These are phyloP conservation scores for Cavia porcellus DNA, from an alignment of 2,113 vertebrate genomes.

Conservation along the genomic window DNA sequence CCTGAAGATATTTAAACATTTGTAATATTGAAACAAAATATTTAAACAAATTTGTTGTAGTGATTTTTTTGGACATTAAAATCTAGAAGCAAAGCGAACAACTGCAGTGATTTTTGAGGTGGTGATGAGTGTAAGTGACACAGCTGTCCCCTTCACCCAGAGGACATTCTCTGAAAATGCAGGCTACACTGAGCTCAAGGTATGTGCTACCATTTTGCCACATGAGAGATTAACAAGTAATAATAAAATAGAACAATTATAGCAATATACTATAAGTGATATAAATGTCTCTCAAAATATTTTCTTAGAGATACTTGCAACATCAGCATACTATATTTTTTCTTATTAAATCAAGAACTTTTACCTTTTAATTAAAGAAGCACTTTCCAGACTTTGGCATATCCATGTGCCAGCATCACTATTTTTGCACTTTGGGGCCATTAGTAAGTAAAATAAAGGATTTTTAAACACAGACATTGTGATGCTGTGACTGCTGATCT, in stretches of 20 bases:
- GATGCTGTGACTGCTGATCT: neutral
- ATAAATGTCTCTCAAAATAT: neutral
- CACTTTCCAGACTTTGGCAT: neutral
- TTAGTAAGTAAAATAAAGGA: neutral
- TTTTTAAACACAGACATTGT: neutral
- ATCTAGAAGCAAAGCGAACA: neutral
- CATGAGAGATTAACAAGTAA: neutral
- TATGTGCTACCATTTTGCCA: neutral
- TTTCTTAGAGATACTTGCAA: neutral
- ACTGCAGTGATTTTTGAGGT: conserved; percentile 25
- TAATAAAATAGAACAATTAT: neutral
- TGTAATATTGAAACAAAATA: neutral
- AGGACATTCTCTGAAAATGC: neutral
- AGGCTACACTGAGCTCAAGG: neutral
- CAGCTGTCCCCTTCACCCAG: too few relatives aligned
- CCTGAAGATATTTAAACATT: neutral
- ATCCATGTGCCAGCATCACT: neutral
- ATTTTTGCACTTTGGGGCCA: neutral
- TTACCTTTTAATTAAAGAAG: neutral
- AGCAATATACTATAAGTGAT: neutral
- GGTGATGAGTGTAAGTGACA: neutral
- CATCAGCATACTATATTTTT: too few relatives aligned
- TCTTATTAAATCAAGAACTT: neutral
- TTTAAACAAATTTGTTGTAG: neutral
- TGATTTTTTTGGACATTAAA: conserved; percentile 18